Conservation (phyloP, 2,888 invertebrate genomes). For the Oasisia sp. region DNA sequence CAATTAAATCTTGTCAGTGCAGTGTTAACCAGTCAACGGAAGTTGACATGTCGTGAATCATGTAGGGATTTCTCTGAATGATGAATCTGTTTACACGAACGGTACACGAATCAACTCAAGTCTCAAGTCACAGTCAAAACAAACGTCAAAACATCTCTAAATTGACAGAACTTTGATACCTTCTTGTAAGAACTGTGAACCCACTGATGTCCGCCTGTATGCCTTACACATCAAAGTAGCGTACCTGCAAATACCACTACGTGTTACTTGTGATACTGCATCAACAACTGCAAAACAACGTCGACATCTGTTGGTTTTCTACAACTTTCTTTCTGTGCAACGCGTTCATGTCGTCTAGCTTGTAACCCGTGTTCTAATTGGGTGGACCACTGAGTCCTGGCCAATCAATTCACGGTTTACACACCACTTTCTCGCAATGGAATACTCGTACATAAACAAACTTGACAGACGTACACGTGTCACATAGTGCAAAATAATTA, state of each 20-base stretch:
- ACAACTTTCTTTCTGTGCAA: neutral
- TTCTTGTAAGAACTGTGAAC: neutral
- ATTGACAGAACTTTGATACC: neutral
- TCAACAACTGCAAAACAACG: constrained; percentile 12
- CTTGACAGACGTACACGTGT: neutral
- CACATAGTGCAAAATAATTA: neutral
- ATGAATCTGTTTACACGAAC: too few species aligned
- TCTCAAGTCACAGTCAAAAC: too few species aligned
- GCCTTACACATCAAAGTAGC: neutral
- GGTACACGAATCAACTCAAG: too few species aligned
- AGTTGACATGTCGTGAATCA: neutral
- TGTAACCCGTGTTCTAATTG: neutral
- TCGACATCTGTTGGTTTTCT: neutral
- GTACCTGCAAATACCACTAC: neutral
- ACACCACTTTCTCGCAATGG: neutral
- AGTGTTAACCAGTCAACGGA: neutral
- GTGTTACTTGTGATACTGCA: neutral
- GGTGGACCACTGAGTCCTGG: neutral
- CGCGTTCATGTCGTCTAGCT: neutral
- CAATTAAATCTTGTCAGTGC: too few species aligned
- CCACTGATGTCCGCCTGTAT: neutral
- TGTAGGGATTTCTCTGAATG: neutral
- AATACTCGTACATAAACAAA: neutral
- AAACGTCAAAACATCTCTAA: neutral
- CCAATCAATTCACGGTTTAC: neutral